These are phyloP conservation scores for Pangasius larnaudii DNA, from an alignment of 2,797 vertebrate species.

Conservation along the genomic window DNA sequence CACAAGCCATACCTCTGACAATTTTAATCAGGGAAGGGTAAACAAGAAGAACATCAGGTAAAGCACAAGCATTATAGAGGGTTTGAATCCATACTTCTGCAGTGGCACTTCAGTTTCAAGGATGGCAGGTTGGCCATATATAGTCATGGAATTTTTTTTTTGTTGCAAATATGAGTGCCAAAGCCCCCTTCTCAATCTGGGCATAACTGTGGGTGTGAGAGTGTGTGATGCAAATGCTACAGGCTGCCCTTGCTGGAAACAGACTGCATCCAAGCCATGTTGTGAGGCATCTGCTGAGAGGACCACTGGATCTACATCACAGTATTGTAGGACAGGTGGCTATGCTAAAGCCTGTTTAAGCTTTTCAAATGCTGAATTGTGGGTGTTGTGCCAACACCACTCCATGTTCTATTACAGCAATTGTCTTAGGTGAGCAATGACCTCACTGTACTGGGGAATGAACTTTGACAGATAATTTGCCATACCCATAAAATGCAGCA, in stretches of 20 bases:
- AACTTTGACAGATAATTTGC: constrained; percentile 28
- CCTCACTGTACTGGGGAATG: constrained; percentile 25
- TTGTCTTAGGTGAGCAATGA: constrained; percentile 8
- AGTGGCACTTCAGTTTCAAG: not conserved
- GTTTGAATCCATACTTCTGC: too few relatives aligned
- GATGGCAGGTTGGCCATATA: not conserved
- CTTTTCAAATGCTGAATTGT: too few relatives aligned
- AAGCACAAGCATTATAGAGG: too few relatives aligned
- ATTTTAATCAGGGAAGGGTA: too few relatives aligned
- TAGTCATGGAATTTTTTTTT: not conserved
- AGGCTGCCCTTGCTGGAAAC: not conserved
- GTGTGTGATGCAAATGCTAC: not conserved
- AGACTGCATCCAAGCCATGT: not conserved
- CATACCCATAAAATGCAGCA: constrained; percentile 28
- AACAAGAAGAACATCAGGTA: too few relatives aligned
- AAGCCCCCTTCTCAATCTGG: not conserved
- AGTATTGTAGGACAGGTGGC: too few relatives aligned
- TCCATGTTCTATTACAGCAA: not conserved
- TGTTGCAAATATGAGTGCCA: not conserved
- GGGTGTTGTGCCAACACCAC: too few relatives aligned
- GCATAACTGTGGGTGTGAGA: not conserved
- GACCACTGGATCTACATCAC: too few relatives aligned
- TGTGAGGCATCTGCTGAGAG: too few relatives aligned
- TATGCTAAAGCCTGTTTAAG: too few relatives aligned
- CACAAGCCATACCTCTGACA: too few relatives aligned